Conservation (phyloP, 1,140 invertebrate species). For the Formica selysi region DNA sequence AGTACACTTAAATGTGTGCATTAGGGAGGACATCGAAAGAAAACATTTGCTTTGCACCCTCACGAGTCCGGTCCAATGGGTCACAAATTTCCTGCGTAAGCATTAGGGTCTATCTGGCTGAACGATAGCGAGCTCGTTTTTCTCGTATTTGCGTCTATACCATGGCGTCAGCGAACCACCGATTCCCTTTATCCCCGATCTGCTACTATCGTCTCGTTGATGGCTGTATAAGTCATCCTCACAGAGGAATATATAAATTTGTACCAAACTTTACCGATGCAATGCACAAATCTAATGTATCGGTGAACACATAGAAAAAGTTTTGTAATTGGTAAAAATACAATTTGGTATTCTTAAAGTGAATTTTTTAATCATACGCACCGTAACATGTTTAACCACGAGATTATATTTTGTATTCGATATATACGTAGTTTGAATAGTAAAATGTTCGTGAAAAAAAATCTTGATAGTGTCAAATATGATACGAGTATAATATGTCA, state of each 20-base stretch:
- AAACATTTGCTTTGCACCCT: slow-evolving; percentile 68
- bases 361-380: background rate
- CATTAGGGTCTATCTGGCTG: slow-evolving; percentile 45
- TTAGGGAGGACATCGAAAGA: slow-evolving; percentile 63
- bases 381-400: no score
- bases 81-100: slow-evolving; percentile 68
- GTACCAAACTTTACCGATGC: background rate
- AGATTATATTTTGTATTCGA: slow-evolving; percentile 18
- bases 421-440: background rate
- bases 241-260: slow-evolving; percentile 15
- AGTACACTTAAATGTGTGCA: slow-evolving; percentile 47
- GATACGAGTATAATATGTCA: background rate
- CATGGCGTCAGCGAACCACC: slow-evolving; percentile 57
- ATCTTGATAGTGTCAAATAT: background rate
- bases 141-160: slow-evolving; percentile 66
- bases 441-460: background rate
- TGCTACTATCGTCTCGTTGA: slow-evolving; percentile 43
- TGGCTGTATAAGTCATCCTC: slow-evolving; percentile 65
- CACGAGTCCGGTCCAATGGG: slow-evolving; percentile 60
- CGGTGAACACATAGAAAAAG: background rate
- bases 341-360: background rate
- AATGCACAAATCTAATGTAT: background rate
- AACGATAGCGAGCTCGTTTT: slow-evolving; percentile 63
- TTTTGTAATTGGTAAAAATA: slow-evolving; percentile 5
- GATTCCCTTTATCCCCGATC: slow-evolving; percentile 32